Percentiles rank a stretch among this genome's conserved stretches.
These are phyloP conservation scores for Mesochorus sp. DNA, from an alignment of 2,888 invertebrate species.

Conservation along the genomic window DNA sequence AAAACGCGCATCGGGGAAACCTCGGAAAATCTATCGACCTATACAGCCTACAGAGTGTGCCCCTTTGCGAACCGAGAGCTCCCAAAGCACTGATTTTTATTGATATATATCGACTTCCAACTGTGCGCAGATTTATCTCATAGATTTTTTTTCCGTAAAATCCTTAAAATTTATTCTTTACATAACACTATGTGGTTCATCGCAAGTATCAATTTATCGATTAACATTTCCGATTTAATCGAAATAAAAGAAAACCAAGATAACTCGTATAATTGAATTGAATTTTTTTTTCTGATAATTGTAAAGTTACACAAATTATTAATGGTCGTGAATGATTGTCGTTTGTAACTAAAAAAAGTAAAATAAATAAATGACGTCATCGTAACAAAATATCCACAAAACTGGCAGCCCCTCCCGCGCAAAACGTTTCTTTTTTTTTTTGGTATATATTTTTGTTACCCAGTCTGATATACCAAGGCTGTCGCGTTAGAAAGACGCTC, in stretches of 20 bases:
- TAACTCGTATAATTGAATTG: no score
- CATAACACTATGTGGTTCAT: no score
- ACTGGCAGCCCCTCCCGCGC: constrained; percentile 16
- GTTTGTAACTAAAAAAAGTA: no score
- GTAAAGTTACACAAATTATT: no score
- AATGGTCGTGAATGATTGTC: no score
- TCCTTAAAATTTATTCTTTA: no score
- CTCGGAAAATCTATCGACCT: constrained; percentile 10
- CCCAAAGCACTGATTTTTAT: constrained; percentile 58
- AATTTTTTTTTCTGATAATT: no score
- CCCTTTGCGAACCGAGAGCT: neutral
- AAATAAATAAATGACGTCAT: constrained; percentile 20
- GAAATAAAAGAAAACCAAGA: no score
- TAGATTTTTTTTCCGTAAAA: constrained; percentile 12
- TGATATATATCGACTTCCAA: constrained; percentile 39
- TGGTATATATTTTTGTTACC: constrained; percentile 23
- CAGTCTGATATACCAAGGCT: constrained; percentile 9
- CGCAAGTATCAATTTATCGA: no score
- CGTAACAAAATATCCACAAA: neutral
- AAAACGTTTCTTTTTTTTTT: constrained; percentile 35
- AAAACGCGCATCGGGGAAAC: constrained; percentile 63
- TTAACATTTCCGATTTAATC: no score
- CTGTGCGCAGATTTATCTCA: constrained; percentile 30
- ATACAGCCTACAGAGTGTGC: neutral
- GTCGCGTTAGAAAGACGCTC: constrained; percentile 43